Evolutionary conservation across 1,140 invertebrate species (phyloP), one percentile per base, ranked within the genome.

Genomic region (Panulirus ornatus): DNA sequence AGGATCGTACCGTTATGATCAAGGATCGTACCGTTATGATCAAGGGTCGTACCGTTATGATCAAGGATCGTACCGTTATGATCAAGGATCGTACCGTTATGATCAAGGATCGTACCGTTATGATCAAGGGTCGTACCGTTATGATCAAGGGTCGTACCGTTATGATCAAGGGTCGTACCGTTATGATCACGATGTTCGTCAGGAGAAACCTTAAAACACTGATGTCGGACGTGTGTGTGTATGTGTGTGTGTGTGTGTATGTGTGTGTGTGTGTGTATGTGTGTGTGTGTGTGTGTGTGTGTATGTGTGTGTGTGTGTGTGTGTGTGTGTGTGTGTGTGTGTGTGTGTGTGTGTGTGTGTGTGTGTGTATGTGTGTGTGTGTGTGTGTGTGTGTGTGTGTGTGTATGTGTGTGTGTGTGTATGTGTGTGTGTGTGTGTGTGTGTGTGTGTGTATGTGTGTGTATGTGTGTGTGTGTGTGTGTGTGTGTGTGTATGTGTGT

Each of bases 371-470:
- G 16, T 73, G 16, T 73, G 16, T 73, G 70, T 34, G 16, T 73
- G 16, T 73, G 16, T 73, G 70, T 73, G 16, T 22, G 22, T 58
- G 22, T 11, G 51, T 58, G 51, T 58, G 11, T 11, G 51, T 70
- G 22, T 38, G 70, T 73, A 9, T 79, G 34, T 42, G 76, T 79
- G 38, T 79, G 40, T 73, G 70, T 73, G 70, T 73, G 70, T 73
- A 27, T 73, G 70, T 73, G 70, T 73, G 70, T 73, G 70, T 73
- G 70, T 73, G 70, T 73, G 70, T 73, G 70, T 73, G 70, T 73
- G 70, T 73, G 70, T 22, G 70, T 73, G 30, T 73, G 70, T 73
- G n/a, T 2, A 1, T 14, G 71, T 1, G 14, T 27, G 71, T 6
- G n/a, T n/a, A n/a, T n/a, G n/a, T n/a, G n/a, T n/a, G n/a, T n/a